Evolutionary conservation across 2,888 invertebrate genomes (phyloP).

Genomic region (Hesperia comma): DNA sequence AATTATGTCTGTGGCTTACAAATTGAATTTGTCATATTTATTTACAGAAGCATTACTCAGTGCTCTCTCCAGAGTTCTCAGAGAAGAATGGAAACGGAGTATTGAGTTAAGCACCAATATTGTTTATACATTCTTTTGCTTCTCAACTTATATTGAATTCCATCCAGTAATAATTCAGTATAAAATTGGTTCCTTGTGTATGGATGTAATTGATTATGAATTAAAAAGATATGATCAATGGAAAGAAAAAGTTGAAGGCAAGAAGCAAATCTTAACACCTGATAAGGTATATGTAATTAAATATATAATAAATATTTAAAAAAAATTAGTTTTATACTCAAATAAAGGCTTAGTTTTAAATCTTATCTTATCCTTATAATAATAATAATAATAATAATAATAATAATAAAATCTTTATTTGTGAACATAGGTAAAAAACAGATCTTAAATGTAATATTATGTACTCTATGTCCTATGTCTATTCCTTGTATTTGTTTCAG

Average conservation of each 20-base stretch:
- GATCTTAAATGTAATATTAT: too few relatives aligned
- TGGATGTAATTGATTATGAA: constrained; percentile 98
- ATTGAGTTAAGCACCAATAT: constrained; percentile 98
- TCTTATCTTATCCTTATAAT: not conserved
- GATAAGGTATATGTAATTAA: constrained; percentile 67
- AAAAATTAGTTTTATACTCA: too few relatives aligned
- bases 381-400: too few relatives aligned
- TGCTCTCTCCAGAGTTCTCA: constrained; percentile 96
- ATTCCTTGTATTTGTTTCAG: constrained; percentile 61
- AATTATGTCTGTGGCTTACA: not conserved
- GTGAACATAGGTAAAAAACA: too few relatives aligned
- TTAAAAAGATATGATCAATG: constrained; percentile 96
- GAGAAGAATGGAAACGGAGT: constrained; percentile 99
- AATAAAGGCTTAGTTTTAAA: not conserved
- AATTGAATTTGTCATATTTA: not conserved
- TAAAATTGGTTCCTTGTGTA: constrained; percentile 98
- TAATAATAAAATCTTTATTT: too few relatives aligned
- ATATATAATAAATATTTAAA: too few relatives aligned
- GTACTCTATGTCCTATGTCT: too few relatives aligned
- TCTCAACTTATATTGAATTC: constrained; percentile 97
- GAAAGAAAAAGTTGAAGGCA: constrained; percentile 87
- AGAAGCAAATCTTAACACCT: constrained; percentile 72
- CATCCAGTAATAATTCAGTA: constrained; percentile 97
- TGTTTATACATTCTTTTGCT: constrained; percentile 98
- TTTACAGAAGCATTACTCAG: constrained; percentile 94